Conservation (phyloP, 2,888 invertebrate species). For the Spisula solida region DNA sequence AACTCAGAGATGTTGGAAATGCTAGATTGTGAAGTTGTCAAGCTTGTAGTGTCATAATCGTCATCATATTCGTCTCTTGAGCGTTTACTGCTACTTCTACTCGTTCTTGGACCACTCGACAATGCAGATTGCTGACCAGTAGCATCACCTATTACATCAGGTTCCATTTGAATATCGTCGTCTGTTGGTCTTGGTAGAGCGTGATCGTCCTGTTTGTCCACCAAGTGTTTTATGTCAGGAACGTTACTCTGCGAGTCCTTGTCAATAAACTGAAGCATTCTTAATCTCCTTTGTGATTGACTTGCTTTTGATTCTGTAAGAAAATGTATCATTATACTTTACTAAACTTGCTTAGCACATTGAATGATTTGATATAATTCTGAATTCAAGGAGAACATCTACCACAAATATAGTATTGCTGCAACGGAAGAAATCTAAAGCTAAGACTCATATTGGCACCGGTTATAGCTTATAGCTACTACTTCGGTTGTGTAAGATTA, state of each 20-base stretch:
- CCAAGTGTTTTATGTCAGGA: constrained; percentile 59
- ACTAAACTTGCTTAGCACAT: too few species aligned
- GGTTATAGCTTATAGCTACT: too few species aligned
- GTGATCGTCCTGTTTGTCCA: constrained; percentile 21
- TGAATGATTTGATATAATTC: too few species aligned
- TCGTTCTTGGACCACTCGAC: neutral
- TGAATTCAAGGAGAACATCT: too few species aligned
- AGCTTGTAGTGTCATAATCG: constrained; percentile 5
- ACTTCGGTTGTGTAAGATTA: too few species aligned
- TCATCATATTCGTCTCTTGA: constrained; percentile 1
- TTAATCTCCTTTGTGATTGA: constrained; percentile 40
- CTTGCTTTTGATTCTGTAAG: constrained; percentile 41
- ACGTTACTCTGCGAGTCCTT: constrained; percentile 49
- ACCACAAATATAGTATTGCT: too few species aligned
- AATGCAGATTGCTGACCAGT: neutral
- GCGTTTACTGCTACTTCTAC: constrained; percentile 1
- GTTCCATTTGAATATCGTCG: constrained; percentile 5
- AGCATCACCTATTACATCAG: neutral
- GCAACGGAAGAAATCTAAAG: too few species aligned
- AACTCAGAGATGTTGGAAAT: constrained; percentile 19
- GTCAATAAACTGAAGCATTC: constrained; percentile 41
- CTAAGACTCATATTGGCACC: too few species aligned
- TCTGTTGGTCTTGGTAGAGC: neutral
- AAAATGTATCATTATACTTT: neutral
- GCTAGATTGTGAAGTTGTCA: constrained; percentile 6